Evolutionary conservation across 2,888 invertebrate species (phyloP).

Genomic region (Chalcosyrphus nemorum): DNA sequence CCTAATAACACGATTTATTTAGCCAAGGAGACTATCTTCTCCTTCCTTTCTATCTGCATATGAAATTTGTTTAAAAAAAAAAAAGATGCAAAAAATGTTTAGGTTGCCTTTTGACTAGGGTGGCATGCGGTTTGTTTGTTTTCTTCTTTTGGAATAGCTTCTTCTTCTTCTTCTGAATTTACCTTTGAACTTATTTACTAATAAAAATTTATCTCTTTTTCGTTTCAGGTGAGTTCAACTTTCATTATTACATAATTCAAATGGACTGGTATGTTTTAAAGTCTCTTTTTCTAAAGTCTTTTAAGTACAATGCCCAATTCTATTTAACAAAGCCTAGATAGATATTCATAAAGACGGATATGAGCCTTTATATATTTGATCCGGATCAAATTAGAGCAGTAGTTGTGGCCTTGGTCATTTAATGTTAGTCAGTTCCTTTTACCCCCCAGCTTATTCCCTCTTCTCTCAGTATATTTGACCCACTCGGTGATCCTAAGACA

Average conservation of each 20-base stretch:
- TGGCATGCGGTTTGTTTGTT: neutral
- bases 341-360: too few species aligned
- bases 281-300: neutral
- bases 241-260: neutral
- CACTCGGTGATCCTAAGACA: too few species aligned
- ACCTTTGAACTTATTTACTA: neutral
- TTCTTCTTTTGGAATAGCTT: neutral
- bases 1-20: slow-evolving; percentile 57
- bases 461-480: too few species aligned
- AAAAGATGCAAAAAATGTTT: neutral
- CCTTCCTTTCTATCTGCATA: neutral
- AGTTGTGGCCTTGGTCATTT: too few species aligned
- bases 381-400: too few species aligned
- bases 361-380: too few species aligned
- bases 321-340: too few species aligned
- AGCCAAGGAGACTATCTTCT: slow-evolving; percentile 31
- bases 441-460: too few species aligned
- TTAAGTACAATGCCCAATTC: too few species aligned
- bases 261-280: neutral
- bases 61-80: neutral
- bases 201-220: neutral
- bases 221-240: slow-evolving; percentile 32
- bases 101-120: neutral
- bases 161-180: neutral
- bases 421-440: too few species aligned